Conservation (phyloP, 2,797 vertebrate genomes). For the Prionace glauca region DNA sequence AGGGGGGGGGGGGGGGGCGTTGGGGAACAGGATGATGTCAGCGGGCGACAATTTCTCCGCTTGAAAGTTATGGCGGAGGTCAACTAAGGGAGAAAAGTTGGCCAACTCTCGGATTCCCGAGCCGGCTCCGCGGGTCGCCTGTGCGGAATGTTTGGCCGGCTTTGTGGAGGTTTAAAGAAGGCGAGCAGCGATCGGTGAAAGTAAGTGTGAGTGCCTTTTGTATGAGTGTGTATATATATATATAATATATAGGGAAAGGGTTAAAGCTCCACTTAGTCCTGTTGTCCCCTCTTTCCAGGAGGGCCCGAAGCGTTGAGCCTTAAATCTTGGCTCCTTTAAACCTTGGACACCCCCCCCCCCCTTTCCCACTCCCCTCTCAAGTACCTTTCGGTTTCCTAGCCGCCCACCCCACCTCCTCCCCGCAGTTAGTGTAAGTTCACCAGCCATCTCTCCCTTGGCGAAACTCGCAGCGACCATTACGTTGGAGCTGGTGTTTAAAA, state of each 20-base stretch:
- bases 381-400: neutral
- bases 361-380: neutral
- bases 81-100: slow-evolving; percentile 59
- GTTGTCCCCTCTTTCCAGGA: neutral
- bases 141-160: neutral
- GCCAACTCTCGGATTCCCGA: slow-evolving; percentile 52
- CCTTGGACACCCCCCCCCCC: neutral
- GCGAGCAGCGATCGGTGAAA: neutral
- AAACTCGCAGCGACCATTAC: neutral
- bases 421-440: neutral
- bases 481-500: neutral
- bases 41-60: slow-evolving; percentile 61
- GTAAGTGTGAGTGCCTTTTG: neutral
- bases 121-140: no score
- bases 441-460: neutral
- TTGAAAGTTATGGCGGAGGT: slow-evolving; percentile 68
- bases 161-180: slow-evolving; percentile 18
- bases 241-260: neutral
- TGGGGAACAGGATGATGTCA: slow-evolving; percentile 62
- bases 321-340: neutral
- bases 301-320: neutral
- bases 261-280: neutral
- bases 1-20: neutral
- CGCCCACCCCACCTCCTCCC: no score
- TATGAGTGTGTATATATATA: neutral